Evolutionary conservation across 2,888 invertebrate genomes (phyloP).

Genomic region (Andrena marginata): DNA sequence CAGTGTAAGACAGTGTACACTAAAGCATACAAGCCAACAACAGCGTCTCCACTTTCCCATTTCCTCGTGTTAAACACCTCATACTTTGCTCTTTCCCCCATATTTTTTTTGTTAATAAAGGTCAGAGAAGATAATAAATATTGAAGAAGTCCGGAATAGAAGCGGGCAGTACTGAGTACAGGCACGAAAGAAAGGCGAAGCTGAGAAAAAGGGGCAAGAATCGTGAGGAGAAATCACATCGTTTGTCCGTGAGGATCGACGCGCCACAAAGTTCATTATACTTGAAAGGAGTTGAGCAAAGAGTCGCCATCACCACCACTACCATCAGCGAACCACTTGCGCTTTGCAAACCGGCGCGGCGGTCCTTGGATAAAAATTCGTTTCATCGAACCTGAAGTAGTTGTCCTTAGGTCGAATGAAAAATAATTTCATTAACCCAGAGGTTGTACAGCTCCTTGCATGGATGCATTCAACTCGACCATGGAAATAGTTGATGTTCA

Average conservation of each 20-base stretch:
- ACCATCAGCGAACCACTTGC: slow-evolving; percentile 30
- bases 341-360: slow-evolving; percentile 49
- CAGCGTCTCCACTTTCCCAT: no score
- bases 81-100: no score
- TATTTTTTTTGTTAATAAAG: neutral
- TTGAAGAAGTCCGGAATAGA: neutral
- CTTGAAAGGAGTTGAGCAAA: slow-evolving; percentile 73
- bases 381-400: slow-evolving; percentile 85
- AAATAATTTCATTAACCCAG: slow-evolving; percentile 86
- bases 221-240: slow-evolving; percentile 52
- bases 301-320: slow-evolving; percentile 57
- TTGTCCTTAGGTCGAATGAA: slow-evolving; percentile 87
- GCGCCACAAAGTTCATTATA: slow-evolving; percentile 79
- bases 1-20: no score
- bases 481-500: neutral
- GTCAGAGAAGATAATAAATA: neutral
- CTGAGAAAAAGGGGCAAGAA: slow-evolving; percentile 26
- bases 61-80: no score
- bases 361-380: slow-evolving; percentile 77
- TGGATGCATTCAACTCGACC: slow-evolving; percentile 70
- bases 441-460: slow-evolving; percentile 61
- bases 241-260: slow-evolving; percentile 68
- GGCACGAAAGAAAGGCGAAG: neutral
- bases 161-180: neutral
- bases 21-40: no score